These are phyloP conservation scores for Drosophila arizonae DNA, from an alignment of 1,140 invertebrate species.

Conservation along the genomic window DNA sequence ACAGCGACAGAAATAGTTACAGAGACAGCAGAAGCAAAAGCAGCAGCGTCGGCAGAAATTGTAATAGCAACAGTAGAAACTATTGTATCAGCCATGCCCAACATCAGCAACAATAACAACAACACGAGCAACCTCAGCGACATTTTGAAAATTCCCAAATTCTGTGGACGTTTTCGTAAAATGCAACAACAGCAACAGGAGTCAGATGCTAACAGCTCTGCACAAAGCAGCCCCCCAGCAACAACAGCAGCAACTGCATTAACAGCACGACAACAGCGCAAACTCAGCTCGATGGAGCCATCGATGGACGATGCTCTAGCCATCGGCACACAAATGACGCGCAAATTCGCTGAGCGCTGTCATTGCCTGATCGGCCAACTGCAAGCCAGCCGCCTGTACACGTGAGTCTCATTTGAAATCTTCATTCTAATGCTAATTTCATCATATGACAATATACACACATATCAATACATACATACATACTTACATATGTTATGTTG, in stretches of 20 bases:
- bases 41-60: no score
- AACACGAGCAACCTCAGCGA: slow-evolving; percentile 34
- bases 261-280: slow-evolving; percentile 65
- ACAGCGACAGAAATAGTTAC: slow-evolving; percentile 25
- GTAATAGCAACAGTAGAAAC: no score
- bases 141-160: slow-evolving; percentile 53
- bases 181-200: slow-evolving; percentile 44
- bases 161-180: slow-evolving; percentile 65
- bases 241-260: slow-evolving; percentile 20
- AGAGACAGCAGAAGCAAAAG: slow-evolving; percentile 26
- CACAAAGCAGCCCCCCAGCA: slow-evolving; percentile 17
- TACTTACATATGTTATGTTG: no score
- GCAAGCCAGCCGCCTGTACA: slow-evolving; percentile 70
- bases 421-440: not conserved
- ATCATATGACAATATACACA: slow-evolving; percentile 42
- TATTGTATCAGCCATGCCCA: slow-evolving; percentile 7
- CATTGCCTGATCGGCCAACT: slow-evolving; percentile 60
- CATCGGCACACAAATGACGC: slow-evolving; percentile 75
- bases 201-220: slow-evolving; percentile 12
- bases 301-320: slow-evolving; percentile 76
- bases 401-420: slow-evolving; percentile 52
- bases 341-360: slow-evolving; percentile 63
- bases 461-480: not conserved
- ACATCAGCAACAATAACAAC: slow-evolving; percentile 15
- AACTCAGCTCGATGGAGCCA: slow-evolving; percentile 72